These are phyloP conservation scores for Meriones psammophilus DNA, from an alignment of 2,797 vertebrate species.

Conservation along the genomic window DNA sequence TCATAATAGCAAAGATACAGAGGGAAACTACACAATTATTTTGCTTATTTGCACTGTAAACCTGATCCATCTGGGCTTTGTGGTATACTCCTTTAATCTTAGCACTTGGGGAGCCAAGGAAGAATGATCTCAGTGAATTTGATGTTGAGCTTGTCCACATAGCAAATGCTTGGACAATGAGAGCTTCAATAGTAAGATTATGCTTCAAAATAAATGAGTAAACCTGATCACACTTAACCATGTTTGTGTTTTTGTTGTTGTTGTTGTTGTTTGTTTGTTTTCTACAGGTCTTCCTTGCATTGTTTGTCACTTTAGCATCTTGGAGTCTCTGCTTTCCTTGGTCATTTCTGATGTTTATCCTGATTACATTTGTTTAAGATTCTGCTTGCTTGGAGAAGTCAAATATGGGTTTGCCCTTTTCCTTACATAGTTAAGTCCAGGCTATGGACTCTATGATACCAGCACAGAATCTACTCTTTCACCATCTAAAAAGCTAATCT, in stretches of 20 bases:
- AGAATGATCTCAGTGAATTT: neutral
- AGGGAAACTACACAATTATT: neutral
- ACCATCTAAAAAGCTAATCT: neutral
- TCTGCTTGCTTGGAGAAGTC: neutral
- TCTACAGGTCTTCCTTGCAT: neutral
- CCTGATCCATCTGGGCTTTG: neutral
- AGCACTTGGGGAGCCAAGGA: neutral
- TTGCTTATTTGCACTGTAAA: neutral
- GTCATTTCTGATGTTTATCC: neutral
- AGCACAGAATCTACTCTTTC: neutral
- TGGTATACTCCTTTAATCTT: neutral
- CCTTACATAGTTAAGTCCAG: neutral
- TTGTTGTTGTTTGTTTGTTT: too few relatives aligned
- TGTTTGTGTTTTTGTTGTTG: too few relatives aligned
- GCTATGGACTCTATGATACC: neutral
- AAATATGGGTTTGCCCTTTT: neutral
- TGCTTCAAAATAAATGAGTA: neutral
- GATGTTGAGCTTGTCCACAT: neutral
- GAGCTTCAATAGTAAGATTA: neutral
- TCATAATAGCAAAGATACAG: neutral
- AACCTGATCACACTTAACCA: neutral
- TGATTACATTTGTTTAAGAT: neutral
- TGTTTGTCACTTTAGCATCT: neutral
- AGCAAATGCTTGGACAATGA: neutral
- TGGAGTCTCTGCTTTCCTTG: neutral